These are phyloP conservation scores for Eospalax fontanierii DNA, from an alignment of 2,797 vertebrate species.

Conservation along the genomic window DNA sequence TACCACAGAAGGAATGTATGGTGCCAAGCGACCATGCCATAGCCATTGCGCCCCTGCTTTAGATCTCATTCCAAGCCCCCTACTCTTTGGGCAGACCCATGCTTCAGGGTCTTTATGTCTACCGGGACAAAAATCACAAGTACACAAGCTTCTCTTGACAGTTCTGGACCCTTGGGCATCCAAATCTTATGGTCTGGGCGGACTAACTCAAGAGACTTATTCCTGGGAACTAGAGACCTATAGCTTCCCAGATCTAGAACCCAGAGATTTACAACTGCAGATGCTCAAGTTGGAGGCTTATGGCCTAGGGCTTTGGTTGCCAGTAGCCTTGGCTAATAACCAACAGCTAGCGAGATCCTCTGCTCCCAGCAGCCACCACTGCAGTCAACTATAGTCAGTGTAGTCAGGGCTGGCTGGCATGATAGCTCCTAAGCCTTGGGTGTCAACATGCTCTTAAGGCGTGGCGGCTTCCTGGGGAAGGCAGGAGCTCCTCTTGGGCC, in stretches of 20 bases:
- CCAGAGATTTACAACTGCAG: background rate
- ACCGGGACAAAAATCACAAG: background rate
- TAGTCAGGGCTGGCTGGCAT: background rate
- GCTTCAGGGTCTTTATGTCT: background rate
- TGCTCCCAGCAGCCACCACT: background rate
- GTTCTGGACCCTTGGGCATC: background rate
- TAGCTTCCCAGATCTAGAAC: background rate
- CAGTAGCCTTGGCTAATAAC: background rate
- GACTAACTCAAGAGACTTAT: background rate
- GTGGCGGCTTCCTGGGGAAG: background rate
- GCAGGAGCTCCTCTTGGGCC: background rate
- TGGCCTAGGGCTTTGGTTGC: background rate
- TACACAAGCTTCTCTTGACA: background rate
- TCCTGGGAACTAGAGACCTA: background rate
- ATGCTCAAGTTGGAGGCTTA: background rate
- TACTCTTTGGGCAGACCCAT: background rate
- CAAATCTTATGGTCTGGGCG: background rate
- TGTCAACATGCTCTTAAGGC: background rate
- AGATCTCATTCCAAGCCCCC: background rate
- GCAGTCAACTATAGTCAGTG: background rate
- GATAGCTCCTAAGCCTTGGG: background rate
- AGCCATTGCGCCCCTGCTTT: background rate
- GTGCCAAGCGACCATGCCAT: too few relatives aligned
- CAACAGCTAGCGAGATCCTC: background rate
- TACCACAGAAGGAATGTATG: too few relatives aligned